Evolutionary conservation across 2,888 invertebrate species (phyloP), one percentile per base, ranked within the genome.

Genomic region (Trachelus stipa): DNA sequence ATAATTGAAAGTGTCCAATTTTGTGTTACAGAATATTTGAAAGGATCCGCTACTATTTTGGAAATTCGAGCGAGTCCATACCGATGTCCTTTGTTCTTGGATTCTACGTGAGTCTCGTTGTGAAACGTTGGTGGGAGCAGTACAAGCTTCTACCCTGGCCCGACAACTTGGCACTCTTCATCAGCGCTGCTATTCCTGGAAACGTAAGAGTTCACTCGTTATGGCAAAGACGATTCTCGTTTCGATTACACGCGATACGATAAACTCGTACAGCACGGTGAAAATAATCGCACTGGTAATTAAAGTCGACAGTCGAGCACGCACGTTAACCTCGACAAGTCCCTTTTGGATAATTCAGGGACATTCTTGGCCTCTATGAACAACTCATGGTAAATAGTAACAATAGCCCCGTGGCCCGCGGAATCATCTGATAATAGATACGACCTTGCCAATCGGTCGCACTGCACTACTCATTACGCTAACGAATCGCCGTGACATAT

Each of bases 21-120:
- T 88, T 82, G 85, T 83, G 85, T 93, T 93, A n/a, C 94, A 98
- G 98, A 92, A 92, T 95, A 88, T 98, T 98, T 93, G 97, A 97
- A 92, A 96, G 94, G 91, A 95, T 98, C 77, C 95, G 96, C 69
- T 93, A 94, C 85, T 98, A 98, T 92, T 98, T 97, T 91, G 95
- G 96, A 79, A 95, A 96, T 87, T 97, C 97, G 92, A 96, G 96
- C 90, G 97, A 97, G 91, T 96, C 96, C 80, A 97, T 98, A 89
- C 98, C 98, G 69, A 96, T 98, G 95, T 97, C 98, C 40, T 98
- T 98, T 93, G 97, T 98, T 77, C 94, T 98, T 84, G 98, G 98
- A 79, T 98, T 98, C 93, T 98, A 98, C 93, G 98, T 98, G 83
- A 96, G 96, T 87, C 93, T 98, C 86, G 96, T 98, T 76, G 97